These are phyloP conservation scores for Frankliniella intonsa DNA, from an alignment of 2,888 invertebrate species.

Conservation along the genomic window DNA sequence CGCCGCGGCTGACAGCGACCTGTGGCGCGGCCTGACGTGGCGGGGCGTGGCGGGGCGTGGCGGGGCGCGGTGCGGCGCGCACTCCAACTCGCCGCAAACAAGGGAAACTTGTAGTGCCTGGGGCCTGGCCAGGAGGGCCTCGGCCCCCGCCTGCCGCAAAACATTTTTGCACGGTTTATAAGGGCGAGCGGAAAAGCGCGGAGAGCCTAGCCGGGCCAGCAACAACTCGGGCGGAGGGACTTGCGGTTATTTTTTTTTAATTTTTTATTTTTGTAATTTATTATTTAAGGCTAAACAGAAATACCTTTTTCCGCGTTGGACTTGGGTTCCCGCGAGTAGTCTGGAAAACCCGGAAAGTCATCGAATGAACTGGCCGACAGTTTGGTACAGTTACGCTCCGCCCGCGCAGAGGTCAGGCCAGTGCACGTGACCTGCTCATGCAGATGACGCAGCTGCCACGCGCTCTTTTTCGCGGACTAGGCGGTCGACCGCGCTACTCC, in stretches of 20 bases:
- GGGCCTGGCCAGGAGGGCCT: neutral
- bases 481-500: too few species aligned
- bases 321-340: too few species aligned
- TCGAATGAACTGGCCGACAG: too few species aligned
- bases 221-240: too few species aligned
- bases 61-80: neutral
- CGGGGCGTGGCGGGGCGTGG: neutral
- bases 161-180: too few species aligned
- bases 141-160: neutral
- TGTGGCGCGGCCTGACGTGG: neutral
- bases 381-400: neutral
- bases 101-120: neutral
- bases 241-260: too few species aligned
- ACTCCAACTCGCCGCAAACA: constrained; percentile 18
- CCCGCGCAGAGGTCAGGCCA: neutral
- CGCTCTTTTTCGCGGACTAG: neutral
- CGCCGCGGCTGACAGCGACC: neutral
- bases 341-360: too few species aligned
- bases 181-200: too few species aligned
- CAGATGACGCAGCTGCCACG: neutral
- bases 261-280: too few species aligned
- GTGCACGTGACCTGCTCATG: neutral
- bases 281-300: too few species aligned
- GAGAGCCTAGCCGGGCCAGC: too few species aligned
- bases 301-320: too few species aligned